Conservation (phyloP, 2,797 vertebrate species). For the Phataginus tetradactyla region DNA sequence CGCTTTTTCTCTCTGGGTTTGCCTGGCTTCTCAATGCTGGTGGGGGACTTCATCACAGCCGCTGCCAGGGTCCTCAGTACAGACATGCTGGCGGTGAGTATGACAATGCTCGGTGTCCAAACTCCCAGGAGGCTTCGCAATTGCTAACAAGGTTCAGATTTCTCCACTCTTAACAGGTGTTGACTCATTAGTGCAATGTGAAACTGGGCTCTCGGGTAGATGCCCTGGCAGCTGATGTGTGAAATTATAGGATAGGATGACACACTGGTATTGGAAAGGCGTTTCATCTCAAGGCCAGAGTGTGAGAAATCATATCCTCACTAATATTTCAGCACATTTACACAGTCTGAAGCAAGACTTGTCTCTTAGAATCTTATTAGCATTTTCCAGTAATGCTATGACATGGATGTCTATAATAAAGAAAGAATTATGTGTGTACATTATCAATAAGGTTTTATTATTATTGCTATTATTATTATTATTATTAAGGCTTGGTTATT, state of each 20-base stretch:
- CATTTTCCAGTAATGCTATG: not conserved
- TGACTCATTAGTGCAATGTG: conserved; percentile 81
- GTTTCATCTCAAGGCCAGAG: conserved; percentile 84
- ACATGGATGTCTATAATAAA: not conserved
- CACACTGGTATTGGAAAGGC: conserved; percentile 77
- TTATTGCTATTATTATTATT: not conserved
- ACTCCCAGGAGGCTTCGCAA: conserved; percentile 62
- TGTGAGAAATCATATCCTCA: conserved; percentile 79
- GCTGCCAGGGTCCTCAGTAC: conserved; percentile 92
- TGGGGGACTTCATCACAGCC: conserved; percentile 94
- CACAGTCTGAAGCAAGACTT: conserved; percentile 49
- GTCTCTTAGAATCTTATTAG: conserved; percentile 74
- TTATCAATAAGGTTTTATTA: not conserved
- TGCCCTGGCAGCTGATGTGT: conserved; percentile 84
- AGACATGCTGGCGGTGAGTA: conserved; percentile 91
- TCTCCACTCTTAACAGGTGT: conserved; percentile 86
- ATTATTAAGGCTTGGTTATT: conserved; percentile 29
- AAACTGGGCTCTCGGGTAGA: conserved; percentile 78
- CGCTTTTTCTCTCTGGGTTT: conserved; percentile 97
- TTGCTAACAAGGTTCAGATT: conserved; percentile 83
- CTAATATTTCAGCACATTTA: conserved; percentile 63
- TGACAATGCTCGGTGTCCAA: conserved; percentile 71
- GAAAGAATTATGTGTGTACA: conserved; percentile 22
- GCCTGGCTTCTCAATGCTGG: conserved; percentile 96
- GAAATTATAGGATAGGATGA: conserved; percentile 83